Conservation (phyloP, 2,797 vertebrate species). For the Catharus ustulatus region DNA sequence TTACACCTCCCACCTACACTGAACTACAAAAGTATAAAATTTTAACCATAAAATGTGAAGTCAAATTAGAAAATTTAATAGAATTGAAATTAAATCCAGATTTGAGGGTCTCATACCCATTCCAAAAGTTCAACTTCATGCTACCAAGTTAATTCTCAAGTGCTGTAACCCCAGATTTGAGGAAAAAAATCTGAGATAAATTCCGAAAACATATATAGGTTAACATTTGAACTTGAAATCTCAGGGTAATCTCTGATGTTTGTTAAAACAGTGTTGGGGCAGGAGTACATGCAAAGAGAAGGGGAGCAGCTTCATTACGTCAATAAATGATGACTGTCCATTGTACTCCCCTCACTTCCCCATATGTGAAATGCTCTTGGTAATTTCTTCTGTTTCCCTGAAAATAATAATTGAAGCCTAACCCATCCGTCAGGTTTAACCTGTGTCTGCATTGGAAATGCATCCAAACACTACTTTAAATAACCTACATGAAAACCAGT, state of each 20-base stretch:
- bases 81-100: slow-evolving; percentile 24
- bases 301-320: background rate
- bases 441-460: background rate
- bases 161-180: background rate
- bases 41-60: slow-evolving; percentile 2
- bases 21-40: background rate
- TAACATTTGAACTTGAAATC: background rate
- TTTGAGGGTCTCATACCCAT: background rate
- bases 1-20: background rate
- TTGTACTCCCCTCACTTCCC: background rate
- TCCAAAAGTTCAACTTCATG: background rate
- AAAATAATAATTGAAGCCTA: background rate
- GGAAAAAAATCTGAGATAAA: slow-evolving; percentile 7
- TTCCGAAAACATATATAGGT: background rate
- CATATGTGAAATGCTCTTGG: background rate
- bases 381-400: background rate
- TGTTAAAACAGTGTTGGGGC: background rate
- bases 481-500: background rate
- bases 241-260: background rate
- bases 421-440: background rate
- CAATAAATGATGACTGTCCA: background rate
- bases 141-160: background rate
- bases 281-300: background rate
- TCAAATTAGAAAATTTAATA: slow-evolving; percentile 2
- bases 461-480: background rate